A percentile compares a stretch with the other conserved stretches of the same genome.
Conservation (phyloP, 2,113 vertebrate genomes). For the Cyrtonyx montezumae region DNA sequence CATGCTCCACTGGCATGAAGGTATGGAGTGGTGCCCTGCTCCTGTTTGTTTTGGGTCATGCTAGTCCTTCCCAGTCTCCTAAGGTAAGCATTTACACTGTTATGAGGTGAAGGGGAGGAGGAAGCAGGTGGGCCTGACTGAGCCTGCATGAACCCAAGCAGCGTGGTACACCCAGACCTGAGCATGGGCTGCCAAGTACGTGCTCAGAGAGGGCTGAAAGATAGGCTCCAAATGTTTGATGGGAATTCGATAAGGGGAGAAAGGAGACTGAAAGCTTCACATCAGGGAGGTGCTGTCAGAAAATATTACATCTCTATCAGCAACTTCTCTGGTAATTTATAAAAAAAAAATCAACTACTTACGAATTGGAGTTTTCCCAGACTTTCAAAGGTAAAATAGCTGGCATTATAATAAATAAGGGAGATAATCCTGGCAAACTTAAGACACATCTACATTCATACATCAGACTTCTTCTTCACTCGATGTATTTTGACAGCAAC, state of each 20-base stretch:
- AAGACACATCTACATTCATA: background rate
- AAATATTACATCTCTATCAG: fast-evolving
- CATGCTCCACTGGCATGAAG: fast-evolving
- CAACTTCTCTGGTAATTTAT: background rate
- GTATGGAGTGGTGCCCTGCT: fast-evolving
- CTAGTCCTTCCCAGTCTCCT: background rate
- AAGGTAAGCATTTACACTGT: background rate
- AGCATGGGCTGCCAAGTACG: background rate
- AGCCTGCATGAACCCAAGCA: fast-evolving
- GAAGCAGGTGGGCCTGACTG: background rate
- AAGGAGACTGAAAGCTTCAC: background rate
- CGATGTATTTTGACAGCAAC: background rate
- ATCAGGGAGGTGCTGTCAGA: background rate
- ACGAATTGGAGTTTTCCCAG: background rate
- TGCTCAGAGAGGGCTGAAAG: background rate
- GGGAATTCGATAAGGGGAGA: background rate
- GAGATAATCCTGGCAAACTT: background rate
- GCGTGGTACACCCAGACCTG: fast-evolving
- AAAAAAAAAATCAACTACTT: background rate
- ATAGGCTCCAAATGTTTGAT: background rate
- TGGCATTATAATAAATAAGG: background rate
- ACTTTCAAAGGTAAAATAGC: background rate
- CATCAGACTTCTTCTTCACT: background rate
- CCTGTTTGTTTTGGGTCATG: background rate
- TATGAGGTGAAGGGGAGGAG: background rate